Conservation (phyloP, 2,888 invertebrate genomes). For the Timema podura region DNA sequence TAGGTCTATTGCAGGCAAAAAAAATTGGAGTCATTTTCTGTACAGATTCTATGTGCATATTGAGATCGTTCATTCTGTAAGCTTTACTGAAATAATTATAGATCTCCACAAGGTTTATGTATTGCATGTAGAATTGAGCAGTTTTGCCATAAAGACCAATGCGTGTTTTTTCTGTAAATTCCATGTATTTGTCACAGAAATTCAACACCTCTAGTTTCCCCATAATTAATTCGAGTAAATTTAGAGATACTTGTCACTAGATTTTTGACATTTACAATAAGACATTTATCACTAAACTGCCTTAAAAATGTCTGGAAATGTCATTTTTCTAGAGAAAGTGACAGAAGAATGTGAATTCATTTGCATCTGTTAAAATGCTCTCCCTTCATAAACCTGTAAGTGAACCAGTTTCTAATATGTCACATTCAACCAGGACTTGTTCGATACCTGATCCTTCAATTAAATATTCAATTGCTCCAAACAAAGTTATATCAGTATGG, state of each 20-base stretch:
- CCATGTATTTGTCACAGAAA: conserved; percentile 7
- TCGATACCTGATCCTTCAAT: conserved; percentile 12
- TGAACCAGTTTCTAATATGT: conserved; percentile 11
- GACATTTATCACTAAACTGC: conserved; percentile 7
- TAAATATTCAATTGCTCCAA: conserved; percentile 10
- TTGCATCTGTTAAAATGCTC: conserved; percentile 7
- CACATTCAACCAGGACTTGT: conserved; percentile 13
- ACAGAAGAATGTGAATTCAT: conserved; percentile 11
- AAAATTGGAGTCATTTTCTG: conserved; percentile 4
- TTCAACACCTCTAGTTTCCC: conserved; percentile 4
- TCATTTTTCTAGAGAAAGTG: conserved; percentile 12
- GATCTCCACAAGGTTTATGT: conserved; percentile 13
- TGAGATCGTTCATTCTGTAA: conserved; percentile 12
- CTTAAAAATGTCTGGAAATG: conserved; percentile 7
- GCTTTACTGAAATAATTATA: conserved; percentile 9
- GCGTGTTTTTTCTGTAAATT: neutral
- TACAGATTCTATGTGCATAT: neutral
- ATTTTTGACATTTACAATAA: neutral
- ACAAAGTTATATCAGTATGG: too few species aligned
- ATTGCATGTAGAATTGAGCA: conserved; percentile 15
- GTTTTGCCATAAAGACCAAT: conserved; percentile 12
- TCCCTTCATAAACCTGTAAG: conserved; percentile 11
- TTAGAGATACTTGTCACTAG: conserved; percentile 13
- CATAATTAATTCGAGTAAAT: neutral
- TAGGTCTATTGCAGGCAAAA: conserved; percentile 5